Percentiles rank a stretch among this genome's conserved stretches.
phyloP scores from a whole-genome alignment of 2,888 invertebrate species.

The Coelinius sp. region DNA sequence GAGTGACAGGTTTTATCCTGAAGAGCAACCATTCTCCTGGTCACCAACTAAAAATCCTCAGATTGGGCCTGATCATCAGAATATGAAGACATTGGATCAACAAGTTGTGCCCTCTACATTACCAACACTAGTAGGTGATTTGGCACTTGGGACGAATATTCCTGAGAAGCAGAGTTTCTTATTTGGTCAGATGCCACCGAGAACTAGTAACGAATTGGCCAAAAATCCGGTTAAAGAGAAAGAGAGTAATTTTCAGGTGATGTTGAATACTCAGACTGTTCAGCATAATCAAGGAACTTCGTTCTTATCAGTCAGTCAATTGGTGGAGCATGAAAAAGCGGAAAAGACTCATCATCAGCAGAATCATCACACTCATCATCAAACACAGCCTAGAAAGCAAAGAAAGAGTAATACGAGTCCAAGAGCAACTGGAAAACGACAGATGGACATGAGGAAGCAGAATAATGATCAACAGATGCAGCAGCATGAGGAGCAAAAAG shows the following conservation, averaged over 20 bases:
- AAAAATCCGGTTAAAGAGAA: slow-evolving; percentile 57
- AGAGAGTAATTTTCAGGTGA: slow-evolving; percentile 58
- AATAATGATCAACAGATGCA: slow-evolving; percentile 53
- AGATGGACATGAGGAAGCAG: slow-evolving; percentile 64
- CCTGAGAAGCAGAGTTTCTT: slow-evolving; percentile 66
- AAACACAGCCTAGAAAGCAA: slow-evolving; percentile 59
- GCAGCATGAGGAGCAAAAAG: slow-evolving; percentile 52
- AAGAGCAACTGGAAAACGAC: slow-evolving; percentile 61
- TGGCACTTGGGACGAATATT: slow-evolving; percentile 72
- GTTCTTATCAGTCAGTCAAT: slow-evolving; percentile 77
- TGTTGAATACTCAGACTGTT: slow-evolving; percentile 66
- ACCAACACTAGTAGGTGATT: slow-evolving; percentile 76
- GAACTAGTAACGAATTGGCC: slow-evolving; percentile 45
- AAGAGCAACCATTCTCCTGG: slow-evolving; percentile 75
- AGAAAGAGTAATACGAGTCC: slow-evolving; percentile 64
- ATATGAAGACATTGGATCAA: slow-evolving; percentile 62
- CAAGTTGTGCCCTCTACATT: slow-evolving; percentile 73
- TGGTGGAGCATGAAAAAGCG: slow-evolving; percentile 74
- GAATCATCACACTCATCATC: slow-evolving; percentile 53
- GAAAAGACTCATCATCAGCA: slow-evolving; percentile 61
- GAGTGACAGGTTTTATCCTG: slow-evolving; percentile 62
- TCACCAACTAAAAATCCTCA: slow-evolving; percentile 73
- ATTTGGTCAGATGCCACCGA: slow-evolving; percentile 59
- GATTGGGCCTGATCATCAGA: slow-evolving; percentile 66
- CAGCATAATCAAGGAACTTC: slow-evolving; percentile 69